Evolutionary conservation across 2,797 vertebrate species (phyloP), one percentile per base, ranked within the genome.

Genomic region (Tiaroga cobitis): DNA sequence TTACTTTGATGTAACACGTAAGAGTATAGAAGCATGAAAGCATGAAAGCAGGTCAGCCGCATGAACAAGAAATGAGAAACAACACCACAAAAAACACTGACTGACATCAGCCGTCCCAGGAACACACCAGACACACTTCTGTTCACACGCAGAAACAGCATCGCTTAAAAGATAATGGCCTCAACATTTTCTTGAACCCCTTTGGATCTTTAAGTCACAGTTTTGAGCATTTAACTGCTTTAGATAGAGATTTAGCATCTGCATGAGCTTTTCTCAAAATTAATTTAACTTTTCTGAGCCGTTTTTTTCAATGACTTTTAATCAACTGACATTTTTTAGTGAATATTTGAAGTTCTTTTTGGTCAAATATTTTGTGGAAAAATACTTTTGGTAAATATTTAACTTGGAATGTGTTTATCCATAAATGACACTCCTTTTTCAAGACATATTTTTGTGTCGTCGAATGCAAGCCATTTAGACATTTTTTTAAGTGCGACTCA

Each of bases 41-140:
- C 32, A 18, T 76, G 51, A 85, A 88, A 85, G 37, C 80, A 85
- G 87, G 80, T 85, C 84, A 85, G 34, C 8, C 24, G 21, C 74
- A 83, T 21, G 0, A 75, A 49, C 56, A n/a, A 9, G 29, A 76
- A 24, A 32, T 46, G 46, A 85, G 65, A 79, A 72, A 10, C 18
- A 59, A 46, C 32, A 87, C 61, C 56, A 61, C 63, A 81, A 85
- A 43, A 63, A 32, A 18, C 39, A 61, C 16, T n/a, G 13, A 49
- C 46, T 49, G 41, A 83, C 61, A 75, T 65, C 73, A 37, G 61
- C 15, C 7, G 7, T 26, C 15, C n/a, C 39, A 34, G 13, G 24
- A 37, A 13, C 39, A 32, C 37, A 59, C 63, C 34, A 69, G 49
- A 67, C 10, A 67, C 29, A 41, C 46, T 16, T 51, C 46, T 65